Base-by-base conservation (phyloP, 2,113 vertebrate genomes). In the Gnathonemus echidnorhynchus region DNA sequence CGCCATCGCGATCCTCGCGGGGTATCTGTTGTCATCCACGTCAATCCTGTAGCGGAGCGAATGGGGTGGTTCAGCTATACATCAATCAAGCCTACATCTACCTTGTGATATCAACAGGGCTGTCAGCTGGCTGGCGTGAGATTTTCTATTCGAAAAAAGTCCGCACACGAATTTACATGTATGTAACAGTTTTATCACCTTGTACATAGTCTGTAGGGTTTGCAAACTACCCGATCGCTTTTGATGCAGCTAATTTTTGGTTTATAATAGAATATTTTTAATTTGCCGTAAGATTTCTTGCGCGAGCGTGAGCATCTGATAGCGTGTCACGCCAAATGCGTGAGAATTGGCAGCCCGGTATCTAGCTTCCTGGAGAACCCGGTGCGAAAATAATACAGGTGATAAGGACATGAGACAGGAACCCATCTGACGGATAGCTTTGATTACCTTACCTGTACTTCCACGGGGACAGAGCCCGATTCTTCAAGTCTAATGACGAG, bases 381-480 rank as follows among this genome's bases (percentile, higher is more conserved):
- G 17, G 21, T 5, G 17, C 1, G 8, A 39, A 15, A 24, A 42
- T 7, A 10, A 84, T 9, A 31, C 45, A n/a, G 17, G 19, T 10
- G 80, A 24, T 24, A 39, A 84, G 21, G 39, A 45, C 21, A 31
- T 24, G 24, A 27, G 24, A 27, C n/a, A 66, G 8, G 24, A 27
- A 66, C n/a, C n/a, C n/a, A 11, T 66, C 58, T 66, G 58, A 27
- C 58, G 7, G 80, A 24, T 46, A 24, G 31, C 86, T 52, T 27
- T n/a, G 21, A 8, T 46, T 50, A 5, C 35, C 93, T 93, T 66
- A 96, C 95, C 91, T 91, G 91, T 96, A 96, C 66, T 92, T 91
- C 98, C 98, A 98, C 0, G 97, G 98, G 0, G 98, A 97, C 92
- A 98, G 94, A 87, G 98, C 97, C 17, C 97, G 93, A 74, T 94